Evolutionary conservation across 53 echinoderm and acorn worm species (phyloP).

Genomic region (Holothuria scabra): DNA sequence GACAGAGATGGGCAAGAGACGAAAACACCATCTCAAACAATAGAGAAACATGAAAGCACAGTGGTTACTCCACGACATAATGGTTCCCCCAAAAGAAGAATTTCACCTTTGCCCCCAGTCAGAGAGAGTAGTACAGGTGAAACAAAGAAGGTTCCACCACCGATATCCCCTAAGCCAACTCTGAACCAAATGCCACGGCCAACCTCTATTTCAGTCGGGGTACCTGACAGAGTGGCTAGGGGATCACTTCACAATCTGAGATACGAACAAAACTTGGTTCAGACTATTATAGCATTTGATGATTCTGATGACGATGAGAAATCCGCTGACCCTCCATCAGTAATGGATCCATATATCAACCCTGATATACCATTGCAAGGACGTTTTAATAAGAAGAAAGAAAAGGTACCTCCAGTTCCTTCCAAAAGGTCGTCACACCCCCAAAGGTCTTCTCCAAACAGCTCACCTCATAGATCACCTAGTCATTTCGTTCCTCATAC

Average conservation of each 20-base stretch:
- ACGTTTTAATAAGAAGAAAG: slow-evolving; percentile 19
- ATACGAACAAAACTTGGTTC: slow-evolving; percentile 10
- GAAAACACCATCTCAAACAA: background rate
- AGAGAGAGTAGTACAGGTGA: background rate
- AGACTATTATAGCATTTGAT: slow-evolving; percentile 36
- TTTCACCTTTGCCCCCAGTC: slow-evolving; percentile 1
- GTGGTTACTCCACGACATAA: background rate
- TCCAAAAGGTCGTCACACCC: background rate
- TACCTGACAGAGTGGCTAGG: background rate
- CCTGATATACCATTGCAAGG: slow-evolving; percentile 2
- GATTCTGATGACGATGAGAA: slow-evolving; percentile 35
- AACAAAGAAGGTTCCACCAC: slow-evolving; percentile 26
- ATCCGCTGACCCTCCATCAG: slow-evolving; percentile 4
- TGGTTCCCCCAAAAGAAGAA: slow-evolving; percentile 19
- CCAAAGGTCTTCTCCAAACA: background rate
- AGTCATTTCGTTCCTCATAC: background rate
- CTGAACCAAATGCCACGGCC: background rate
- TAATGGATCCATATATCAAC: slow-evolving; percentile 22
- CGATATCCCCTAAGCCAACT: slow-evolving; percentile 18
- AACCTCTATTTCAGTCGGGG: background rate
- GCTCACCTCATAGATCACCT: background rate
- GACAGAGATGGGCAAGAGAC: background rate
- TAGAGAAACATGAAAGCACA: background rate
- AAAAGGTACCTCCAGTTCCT: background rate
- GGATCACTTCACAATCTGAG: slow-evolving; percentile 6